Evolutionary conservation across 1,140 invertebrate species (phyloP).

Genomic region (Thaumetopoea pityocampa): DNA sequence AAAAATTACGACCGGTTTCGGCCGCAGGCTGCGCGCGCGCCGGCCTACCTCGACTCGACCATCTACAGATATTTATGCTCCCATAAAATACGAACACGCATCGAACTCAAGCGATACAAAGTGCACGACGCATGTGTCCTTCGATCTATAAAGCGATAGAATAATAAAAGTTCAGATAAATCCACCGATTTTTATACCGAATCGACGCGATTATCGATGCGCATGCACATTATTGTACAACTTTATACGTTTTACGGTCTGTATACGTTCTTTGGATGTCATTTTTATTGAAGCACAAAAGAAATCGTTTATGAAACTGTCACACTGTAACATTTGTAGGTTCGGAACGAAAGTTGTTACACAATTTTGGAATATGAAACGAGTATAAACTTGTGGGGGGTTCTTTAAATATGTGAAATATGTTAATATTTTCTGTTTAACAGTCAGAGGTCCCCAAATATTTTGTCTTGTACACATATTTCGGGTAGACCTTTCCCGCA

Average conservation of each 20-base stretch:
- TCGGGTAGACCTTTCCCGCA: too few species aligned
- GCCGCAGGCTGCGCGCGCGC: conserved; percentile 33
- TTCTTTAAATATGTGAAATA: too few species aligned
- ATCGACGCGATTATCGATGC: conserved; percentile 11
- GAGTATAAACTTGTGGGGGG: conserved; percentile 6
- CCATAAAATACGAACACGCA: conserved; percentile 64
- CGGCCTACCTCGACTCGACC: conserved; percentile 20
- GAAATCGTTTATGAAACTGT: conserved; percentile 12
- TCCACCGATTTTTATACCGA: conserved; percentile 5
- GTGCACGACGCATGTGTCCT: conserved; percentile 50
- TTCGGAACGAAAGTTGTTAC: conserved; percentile 11
- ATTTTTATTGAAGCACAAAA: conserved; percentile 8
- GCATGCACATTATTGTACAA: conserved; percentile 1
- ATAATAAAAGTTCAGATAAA: conserved; percentile 36
- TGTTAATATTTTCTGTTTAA: too few species aligned
- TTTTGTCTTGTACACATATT: too few species aligned
- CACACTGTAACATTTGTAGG: conserved; percentile 16
- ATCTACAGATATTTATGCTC: conserved; percentile 56
- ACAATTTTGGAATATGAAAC: conserved; percentile 6
- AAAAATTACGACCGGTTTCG: conserved; percentile 61
- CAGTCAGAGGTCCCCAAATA: too few species aligned
- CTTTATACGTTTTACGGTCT: conserved; percentile 10
- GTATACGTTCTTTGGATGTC: conserved; percentile 1
- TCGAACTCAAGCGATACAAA: conserved; percentile 26
- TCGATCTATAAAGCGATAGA: conserved; percentile 50